Evolutionary conservation across 2,113 vertebrate species (phyloP).

Genomic region (Gambusia holbrooki): DNA sequence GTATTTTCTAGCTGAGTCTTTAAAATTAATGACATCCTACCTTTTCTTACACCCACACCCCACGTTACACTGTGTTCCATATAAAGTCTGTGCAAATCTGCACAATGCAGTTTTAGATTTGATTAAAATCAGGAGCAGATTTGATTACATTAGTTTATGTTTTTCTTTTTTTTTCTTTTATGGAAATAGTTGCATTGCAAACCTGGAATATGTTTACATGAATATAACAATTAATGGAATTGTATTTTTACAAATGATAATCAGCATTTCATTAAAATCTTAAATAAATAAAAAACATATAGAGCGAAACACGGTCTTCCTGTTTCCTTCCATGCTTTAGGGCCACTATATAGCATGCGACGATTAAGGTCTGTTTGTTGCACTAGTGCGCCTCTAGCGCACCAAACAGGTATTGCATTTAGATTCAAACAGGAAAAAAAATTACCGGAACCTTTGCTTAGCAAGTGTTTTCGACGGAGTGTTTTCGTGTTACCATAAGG

Average conservation of each 20-base stretch:
- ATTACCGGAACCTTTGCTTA: not conserved
- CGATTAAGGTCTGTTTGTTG: too few species aligned
- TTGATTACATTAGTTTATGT: not conserved
- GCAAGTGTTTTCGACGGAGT: constrained; percentile 34
- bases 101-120: not conserved
- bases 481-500: constrained; percentile 40
- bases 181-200: not conserved
- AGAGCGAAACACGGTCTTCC: not conserved
- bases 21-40: not conserved
- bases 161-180: not conserved
- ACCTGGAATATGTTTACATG: not conserved
- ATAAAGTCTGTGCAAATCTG: not conserved
- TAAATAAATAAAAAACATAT: not conserved
- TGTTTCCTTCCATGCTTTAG: not conserved
- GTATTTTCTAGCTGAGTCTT: not conserved
- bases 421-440: not conserved
- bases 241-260: not conserved
- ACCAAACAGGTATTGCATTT: not conserved
- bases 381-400: too few species aligned
- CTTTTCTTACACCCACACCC: too few species aligned
- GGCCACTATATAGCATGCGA: not conserved
- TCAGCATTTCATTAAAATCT: not conserved
- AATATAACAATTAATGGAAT: not conserved
- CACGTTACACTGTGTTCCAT: too few species aligned
- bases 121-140: not conserved